Conservation (phyloP, 2,797 vertebrate species). For the Chelmon rostratus region DNA sequence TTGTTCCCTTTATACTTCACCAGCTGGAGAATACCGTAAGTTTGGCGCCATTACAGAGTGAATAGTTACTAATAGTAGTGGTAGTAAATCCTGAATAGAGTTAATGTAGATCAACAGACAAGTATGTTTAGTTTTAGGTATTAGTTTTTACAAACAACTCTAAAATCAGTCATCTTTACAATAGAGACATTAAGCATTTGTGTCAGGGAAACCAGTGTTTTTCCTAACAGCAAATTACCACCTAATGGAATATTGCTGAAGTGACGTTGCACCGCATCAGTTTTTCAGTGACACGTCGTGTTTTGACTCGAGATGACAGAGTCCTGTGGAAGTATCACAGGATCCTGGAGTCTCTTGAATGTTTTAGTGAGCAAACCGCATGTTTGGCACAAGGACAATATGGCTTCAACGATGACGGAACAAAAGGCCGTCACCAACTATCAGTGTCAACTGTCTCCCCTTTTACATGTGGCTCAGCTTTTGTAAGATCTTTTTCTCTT, state of each 20-base stretch:
- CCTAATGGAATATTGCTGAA: conserved; percentile 26
- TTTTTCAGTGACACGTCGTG: conserved; percentile 55
- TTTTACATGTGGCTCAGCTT: conserved; percentile 7
- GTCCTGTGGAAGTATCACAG: conserved; percentile 56
- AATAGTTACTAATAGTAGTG: conserved; percentile 15
- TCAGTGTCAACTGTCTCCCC: conserved; percentile 26
- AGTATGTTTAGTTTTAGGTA: conserved; percentile 11
- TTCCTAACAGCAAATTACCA: conserved; percentile 2
- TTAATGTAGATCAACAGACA: conserved; percentile 30
- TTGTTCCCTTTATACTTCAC: conserved; percentile 44
- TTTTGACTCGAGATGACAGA: conserved; percentile 60
- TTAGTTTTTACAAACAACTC: conserved; percentile 1
- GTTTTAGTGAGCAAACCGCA: conserved; percentile 54
- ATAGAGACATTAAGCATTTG: background rate
- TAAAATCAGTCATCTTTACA: background rate
- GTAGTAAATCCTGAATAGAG: conserved; percentile 41
- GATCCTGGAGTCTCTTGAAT: conserved; percentile 38
- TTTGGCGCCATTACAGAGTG: conserved; percentile 37
- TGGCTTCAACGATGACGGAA: conserved; percentile 29
- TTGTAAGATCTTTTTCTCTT: conserved; percentile 1
- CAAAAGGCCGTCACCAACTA: conserved; percentile 28
- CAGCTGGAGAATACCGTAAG: conserved; percentile 79
- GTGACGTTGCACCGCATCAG: conserved; percentile 30
- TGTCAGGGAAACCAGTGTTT: conserved; percentile 18
- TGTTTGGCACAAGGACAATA: conserved; percentile 49